phyloP scores from a whole-genome alignment of 2,113 vertebrate species.

The Pristiophorus japonicus region DNA sequence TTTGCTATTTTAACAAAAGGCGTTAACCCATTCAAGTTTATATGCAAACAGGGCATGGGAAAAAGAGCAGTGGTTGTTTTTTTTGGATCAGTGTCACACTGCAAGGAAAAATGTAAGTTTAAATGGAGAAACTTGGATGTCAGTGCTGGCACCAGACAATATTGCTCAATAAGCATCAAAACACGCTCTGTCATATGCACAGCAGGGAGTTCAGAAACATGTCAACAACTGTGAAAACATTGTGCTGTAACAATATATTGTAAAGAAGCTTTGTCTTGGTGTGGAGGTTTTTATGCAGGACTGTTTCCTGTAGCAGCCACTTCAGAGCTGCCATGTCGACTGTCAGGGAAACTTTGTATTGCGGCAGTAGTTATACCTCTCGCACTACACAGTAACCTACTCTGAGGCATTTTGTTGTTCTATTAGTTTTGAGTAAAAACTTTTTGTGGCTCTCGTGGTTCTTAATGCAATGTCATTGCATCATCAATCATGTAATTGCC shows the following conservation, averaged over 20 bases:
- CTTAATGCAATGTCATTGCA: not conserved
- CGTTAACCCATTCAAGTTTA: not conserved
- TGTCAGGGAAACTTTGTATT: not conserved
- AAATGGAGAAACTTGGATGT: not conserved
- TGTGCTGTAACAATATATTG: not conserved
- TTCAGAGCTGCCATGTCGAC: not conserved
- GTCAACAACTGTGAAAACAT: conserved; percentile 9
- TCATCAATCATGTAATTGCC: not conserved
- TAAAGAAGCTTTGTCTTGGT: not conserved
- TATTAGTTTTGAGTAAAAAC: not conserved
- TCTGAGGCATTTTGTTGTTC: not conserved
- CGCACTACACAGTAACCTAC: not conserved
- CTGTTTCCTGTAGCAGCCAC: not conserved
- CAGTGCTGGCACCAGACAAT: not conserved
- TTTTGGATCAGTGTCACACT: not conserved
- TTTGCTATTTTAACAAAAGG: not conserved
- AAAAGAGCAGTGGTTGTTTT: not conserved
- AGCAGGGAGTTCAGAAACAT: conserved; percentile 10
- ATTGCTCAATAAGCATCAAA: not conserved
- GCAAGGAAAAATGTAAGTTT: not conserved
- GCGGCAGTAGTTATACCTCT: not conserved
- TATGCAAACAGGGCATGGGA: not conserved
- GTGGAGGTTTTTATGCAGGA: not conserved
- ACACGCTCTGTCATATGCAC: not conserved
- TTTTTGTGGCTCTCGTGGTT: not conserved